These are phyloP conservation scores for Rotaria macrura DNA, from an alignment of 2,888 invertebrate species.

Conservation along the genomic window DNA sequence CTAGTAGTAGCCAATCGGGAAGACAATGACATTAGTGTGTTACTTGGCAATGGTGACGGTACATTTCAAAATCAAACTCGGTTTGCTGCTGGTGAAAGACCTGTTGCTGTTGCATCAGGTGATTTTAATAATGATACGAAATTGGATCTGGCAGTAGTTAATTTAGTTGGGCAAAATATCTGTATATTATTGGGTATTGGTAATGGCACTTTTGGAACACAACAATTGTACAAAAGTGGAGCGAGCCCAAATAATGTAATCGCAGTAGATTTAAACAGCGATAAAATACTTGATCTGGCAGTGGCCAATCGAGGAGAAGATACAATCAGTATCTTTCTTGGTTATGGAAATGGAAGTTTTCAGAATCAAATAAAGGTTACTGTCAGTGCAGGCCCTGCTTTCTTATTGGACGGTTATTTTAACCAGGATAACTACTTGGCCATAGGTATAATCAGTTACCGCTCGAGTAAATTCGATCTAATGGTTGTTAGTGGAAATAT, in stretches of 20 bases:
- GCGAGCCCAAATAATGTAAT: neutral
- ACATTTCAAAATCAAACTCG: neutral
- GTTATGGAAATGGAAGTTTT: neutral
- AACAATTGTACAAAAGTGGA: neutral
- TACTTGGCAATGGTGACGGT: neutral
- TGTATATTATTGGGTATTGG: neutral
- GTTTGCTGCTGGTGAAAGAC: neutral
- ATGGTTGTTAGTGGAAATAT: too few species aligned
- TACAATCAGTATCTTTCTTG: neutral
- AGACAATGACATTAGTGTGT: neutral
- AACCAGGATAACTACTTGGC: neutral
- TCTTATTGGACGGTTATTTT: neutral
- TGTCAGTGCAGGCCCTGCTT: neutral
- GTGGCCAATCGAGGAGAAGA: neutral
- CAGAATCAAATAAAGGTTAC: neutral
- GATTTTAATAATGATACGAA: neutral
- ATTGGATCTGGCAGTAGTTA: neutral
- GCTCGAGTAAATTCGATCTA: neutral
- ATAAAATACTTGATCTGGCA: neutral
- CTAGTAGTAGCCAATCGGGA: neutral
- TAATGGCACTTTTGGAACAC: neutral
- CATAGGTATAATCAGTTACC: neutral
- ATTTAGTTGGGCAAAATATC: neutral
- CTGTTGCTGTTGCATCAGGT: neutral
- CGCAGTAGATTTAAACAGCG: neutral